Evolutionary conservation across 2,113 vertebrate genomes (phyloP).

Genomic region (Perca flavescens): DNA sequence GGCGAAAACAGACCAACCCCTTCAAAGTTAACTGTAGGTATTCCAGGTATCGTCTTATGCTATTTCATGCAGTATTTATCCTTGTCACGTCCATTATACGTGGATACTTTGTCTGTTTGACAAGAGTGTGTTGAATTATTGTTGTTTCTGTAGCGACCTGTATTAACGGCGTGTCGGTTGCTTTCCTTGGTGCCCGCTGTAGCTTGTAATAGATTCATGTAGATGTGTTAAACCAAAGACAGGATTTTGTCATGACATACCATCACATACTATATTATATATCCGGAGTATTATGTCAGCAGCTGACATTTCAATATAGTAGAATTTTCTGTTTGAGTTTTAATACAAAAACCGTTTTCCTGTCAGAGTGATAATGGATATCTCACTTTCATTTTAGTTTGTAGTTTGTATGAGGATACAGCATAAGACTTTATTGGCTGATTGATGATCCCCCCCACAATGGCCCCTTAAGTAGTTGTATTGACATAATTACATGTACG

Average conservation of each 20-base stretch:
- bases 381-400: background rate
- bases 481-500: background rate
- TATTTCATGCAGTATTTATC: slow-evolving; percentile 27
- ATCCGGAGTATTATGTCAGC: background rate
- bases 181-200: background rate
- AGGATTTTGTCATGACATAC: background rate
- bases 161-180: background rate
- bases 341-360: background rate
- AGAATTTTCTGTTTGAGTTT: background rate
- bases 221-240: background rate
- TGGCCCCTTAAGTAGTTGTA: background rate
- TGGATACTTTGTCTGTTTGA: background rate
- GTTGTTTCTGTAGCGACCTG: background rate
- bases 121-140: background rate
- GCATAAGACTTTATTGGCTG: background rate
- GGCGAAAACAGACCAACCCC: slow-evolving; percentile 88
- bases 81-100: background rate
- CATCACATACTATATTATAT: background rate
- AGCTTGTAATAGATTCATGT: background rate
- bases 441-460: background rate
- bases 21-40: slow-evolving; percentile 91
- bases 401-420: background rate
- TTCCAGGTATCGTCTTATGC: slow-evolving; percentile 74
- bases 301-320: background rate
- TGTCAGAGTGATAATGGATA: background rate